Evolutionary conservation across 2,888 invertebrate genomes (phyloP), one percentile per base, ranked within the genome.

Genomic region (Cheilosia vulpina): DNA sequence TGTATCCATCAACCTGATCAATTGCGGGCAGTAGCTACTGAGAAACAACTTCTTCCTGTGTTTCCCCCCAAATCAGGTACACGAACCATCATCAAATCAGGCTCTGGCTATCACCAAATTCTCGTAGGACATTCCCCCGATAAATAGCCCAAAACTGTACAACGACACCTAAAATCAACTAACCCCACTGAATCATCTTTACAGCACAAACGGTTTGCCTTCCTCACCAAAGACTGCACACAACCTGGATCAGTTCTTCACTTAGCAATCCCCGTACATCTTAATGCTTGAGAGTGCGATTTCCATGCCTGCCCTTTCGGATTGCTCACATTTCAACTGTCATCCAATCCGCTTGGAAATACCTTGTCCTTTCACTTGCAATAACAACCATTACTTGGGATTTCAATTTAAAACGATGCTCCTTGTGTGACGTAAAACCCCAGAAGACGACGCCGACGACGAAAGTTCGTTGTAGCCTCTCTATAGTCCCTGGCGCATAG

Each of bases 311-410:
- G 1, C 41, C 17, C 15, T 21, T 1, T 31, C 19, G 41, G 17
- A 19, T 34, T 34, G 15, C 13, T 41, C 58, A 4, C 21, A 38
- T 41, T 58, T 15, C 17, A 34, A 17, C 17, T 34, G 11, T 19
- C 17, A 19, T 4, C 4, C 17, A 17, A 17, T n/a, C 60, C 17
- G 19, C 21, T 4, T 57, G 19, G 15, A 19, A 15, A 17, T 17
- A 13, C 57, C 17, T 9, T 57, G 19, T 38, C 38, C 21, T 57
- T 57, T n/a, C 55, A n/a, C 15, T 31, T 31, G 34, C 57, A 57
- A 34, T 34, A 38, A 34, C 31, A 27, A 34, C 19, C 34, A 17
- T 17, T 38, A 13, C 38, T 38, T 4, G 38, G 38, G 38, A 27
- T 45, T 62, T 45, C 17, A 62, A 24, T 45, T 62, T 17, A 45